Evolutionary conservation across 2,113 vertebrate species (phyloP), one percentile per base, ranked within the genome.

Genomic region (Psittacula cyanocephala): DNA sequence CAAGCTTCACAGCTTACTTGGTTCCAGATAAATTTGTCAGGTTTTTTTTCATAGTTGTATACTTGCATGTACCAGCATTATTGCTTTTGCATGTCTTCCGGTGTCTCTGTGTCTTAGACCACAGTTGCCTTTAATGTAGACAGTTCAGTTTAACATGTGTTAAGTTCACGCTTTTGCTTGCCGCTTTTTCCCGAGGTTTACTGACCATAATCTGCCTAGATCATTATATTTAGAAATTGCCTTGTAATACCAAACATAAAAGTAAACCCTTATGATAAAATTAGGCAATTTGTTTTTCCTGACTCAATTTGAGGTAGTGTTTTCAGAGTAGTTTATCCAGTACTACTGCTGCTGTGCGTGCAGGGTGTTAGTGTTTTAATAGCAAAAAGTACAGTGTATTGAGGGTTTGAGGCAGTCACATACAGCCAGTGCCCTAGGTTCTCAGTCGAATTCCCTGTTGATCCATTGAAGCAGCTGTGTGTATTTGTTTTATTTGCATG

Each of bases 1-100:
- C 3, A 3, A 93, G 49, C 63, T 95, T 94, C 59, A 93, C 92
- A 93, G 94, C 88, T 95, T 91, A 22, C 59, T 94, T 93, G 44
- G 33, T 95, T 95, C 85, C 92, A 95, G 85, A 94, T 93, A 57
- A 80, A 96, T 94, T 41, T 83, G 59, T 63, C 90, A 91, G 74
- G 17, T 68, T 64, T 81, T 89, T 80, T 92, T 77, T 86, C 78
- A 9, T 88, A 92, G 77, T 29, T 84, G 15, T 84, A 15, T 72
- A 86, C 65, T 89, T 91, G 27, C 62, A 37, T 49, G 13, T 77
- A 29, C 39, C 79, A 55, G 11, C 29, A 4, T 7, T 69, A 93
- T 86, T 88, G 53, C 44, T 94, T 84, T 72, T 95, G 59, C 2
- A 0, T 23, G 4, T 86, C 44, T 39, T 72, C 22, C 23, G 63